phyloP scores from a whole-genome alignment of 2,888 invertebrate species.

The Xestia c-nigrum region DNA sequence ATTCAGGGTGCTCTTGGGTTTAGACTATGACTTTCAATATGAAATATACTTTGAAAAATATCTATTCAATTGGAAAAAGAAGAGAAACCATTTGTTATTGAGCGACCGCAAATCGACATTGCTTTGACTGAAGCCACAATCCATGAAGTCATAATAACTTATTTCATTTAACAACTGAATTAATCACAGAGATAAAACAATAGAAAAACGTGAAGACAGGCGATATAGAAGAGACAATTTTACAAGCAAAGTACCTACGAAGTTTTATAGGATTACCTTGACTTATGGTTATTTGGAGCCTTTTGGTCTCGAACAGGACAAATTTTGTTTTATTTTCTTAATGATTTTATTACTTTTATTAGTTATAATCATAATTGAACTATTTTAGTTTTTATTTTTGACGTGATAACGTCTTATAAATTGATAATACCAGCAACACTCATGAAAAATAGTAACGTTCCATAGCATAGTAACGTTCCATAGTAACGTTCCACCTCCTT shows the following conservation, averaged over 20 bases:
- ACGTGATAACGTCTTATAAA: too few relatives aligned
- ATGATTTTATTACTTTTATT: too few relatives aligned
- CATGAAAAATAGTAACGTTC: too few relatives aligned
- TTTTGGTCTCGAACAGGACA: too few relatives aligned
- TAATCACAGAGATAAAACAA: background rate
- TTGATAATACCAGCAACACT: too few relatives aligned
- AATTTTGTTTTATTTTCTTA: too few relatives aligned
- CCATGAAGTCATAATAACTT: background rate
- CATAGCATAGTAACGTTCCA: too few relatives aligned
- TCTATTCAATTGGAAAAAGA: background rate
- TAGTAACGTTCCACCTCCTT: too few relatives aligned
- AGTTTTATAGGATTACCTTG: too few relatives aligned
- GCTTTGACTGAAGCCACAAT: constrained; percentile 4
- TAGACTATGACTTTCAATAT: background rate
- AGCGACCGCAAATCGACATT: constrained; percentile 1
- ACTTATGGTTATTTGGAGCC: too few relatives aligned
- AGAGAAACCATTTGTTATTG: background rate
- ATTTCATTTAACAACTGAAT: background rate
- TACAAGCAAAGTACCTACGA: background rate
- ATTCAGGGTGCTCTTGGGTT: background rate
- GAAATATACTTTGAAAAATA: background rate
- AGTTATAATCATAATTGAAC: too few relatives aligned
- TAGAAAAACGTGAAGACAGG: background rate
- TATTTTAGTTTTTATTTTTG: too few relatives aligned
- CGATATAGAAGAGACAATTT: background rate